phyloP scores from a whole-genome alignment of 30 jellyfish, hydroid and myxozoan genomes.

The Cassiopea andromeda region DNA sequence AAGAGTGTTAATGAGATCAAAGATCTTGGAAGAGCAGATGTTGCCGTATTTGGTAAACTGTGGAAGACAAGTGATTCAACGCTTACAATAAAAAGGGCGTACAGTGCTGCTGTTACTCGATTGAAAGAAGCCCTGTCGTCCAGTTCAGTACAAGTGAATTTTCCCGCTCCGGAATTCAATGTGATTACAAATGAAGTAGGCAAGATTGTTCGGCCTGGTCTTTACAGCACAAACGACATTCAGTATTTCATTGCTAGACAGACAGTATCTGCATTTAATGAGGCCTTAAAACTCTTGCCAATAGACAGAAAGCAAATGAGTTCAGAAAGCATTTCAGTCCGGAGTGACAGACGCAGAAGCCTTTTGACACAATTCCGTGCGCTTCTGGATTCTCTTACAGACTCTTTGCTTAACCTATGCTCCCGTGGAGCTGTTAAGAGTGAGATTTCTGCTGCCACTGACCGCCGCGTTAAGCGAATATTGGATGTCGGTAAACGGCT shows the following conservation, averaged over 20 bases:
- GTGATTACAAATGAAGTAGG: conserved; percentile 34
- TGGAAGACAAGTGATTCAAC: conserved; percentile 66
- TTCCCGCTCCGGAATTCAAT: conserved; percentile 26
- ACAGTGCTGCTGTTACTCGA: conserved; percentile 31
- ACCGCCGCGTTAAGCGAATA: conserved; percentile 18
- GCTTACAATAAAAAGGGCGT: background rate
- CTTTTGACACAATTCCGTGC: conserved; percentile 17
- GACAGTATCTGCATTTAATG: conserved; percentile 36
- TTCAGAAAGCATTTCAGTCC: conserved; percentile 19
- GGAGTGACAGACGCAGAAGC: background rate
- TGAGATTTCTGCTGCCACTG: background rate
- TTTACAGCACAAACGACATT: conserved; percentile 25
- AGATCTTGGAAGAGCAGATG: conserved; percentile 53
- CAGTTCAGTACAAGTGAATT: conserved; percentile 28
- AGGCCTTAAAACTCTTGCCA: conserved; percentile 62
- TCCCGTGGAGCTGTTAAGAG: background rate
- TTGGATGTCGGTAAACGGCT: conserved; percentile 18
- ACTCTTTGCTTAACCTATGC: conserved; percentile 42
- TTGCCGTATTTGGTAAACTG: conserved; percentile 32
- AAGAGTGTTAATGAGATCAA: conserved; percentile 67
- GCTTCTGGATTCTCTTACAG: conserved; percentile 17
- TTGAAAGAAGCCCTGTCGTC: conserved; percentile 35
- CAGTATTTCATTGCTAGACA: conserved; percentile 36
- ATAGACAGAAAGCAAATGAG: conserved; percentile 19
- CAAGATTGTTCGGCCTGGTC: conserved; percentile 48